These are phyloP conservation scores for Chunga burmeisteri DNA, from an alignment of 2,113 vertebrate species.

Conservation along the genomic window DNA sequence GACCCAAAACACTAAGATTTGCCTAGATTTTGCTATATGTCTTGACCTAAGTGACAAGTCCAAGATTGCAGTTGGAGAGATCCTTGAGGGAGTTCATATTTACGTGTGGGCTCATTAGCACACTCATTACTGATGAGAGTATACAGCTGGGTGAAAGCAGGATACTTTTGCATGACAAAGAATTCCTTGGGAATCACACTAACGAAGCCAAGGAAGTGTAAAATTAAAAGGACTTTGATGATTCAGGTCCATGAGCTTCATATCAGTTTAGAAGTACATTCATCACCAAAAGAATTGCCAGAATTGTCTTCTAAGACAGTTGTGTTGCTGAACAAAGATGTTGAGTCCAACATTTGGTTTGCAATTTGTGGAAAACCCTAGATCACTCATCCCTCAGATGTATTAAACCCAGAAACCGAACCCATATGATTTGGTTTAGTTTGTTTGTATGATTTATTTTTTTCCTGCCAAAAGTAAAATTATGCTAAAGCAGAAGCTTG, in stretches of 20 bases:
- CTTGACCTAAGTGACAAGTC: neutral
- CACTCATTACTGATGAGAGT: neutral
- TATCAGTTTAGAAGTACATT: neutral
- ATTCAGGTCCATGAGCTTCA: neutral
- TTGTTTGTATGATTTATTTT: neutral
- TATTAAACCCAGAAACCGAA: neutral
- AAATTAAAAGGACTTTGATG: neutral
- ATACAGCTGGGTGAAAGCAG: neutral
- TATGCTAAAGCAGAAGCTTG: neutral
- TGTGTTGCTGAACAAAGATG: neutral
- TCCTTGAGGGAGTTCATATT: neutral
- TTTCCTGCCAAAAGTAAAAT: neutral
- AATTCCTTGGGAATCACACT: neutral
- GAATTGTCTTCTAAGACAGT: neutral
- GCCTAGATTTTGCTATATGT: neutral
- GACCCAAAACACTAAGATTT: neutral
- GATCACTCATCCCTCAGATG: neutral
- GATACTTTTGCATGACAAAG: neutral
- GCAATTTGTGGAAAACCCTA: neutral
- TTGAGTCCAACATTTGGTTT: neutral
- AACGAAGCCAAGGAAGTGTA: rapidly evolving
- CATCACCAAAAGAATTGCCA: neutral
- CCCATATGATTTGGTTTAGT: neutral
- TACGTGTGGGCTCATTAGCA: neutral
- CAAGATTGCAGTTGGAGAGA: rapidly evolving